Evolutionary conservation across 1,140 invertebrate genomes (phyloP).

Genomic region (Drosophila athabasca): DNA sequence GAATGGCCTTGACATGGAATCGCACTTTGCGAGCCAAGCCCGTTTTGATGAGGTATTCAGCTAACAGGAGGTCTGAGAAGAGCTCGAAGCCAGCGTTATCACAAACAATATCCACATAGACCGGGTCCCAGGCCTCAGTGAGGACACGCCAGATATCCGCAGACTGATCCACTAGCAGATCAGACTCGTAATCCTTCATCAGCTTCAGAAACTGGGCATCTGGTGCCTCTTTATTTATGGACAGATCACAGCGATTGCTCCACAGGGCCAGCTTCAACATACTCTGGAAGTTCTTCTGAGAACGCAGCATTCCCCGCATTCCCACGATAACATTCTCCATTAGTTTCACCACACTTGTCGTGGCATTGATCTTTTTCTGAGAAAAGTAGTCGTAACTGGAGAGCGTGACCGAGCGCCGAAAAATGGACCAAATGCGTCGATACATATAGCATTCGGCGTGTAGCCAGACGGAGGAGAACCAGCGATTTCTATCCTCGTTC

Average conservation of each 20-base stretch:
- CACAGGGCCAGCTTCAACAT: constrained; percentile 88
- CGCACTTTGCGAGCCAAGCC: constrained; percentile 88
- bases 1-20: constrained; percentile 94
- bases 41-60: constrained; percentile 89
- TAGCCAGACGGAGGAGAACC: constrained; percentile 94
- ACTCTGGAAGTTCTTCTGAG: constrained; percentile 84
- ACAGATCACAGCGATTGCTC: constrained; percentile 93
- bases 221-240: constrained; percentile 88
- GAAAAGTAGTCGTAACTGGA: constrained; percentile 91
- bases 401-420: constrained; percentile 88
- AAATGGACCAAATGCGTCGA: constrained; percentile 90
- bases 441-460: constrained; percentile 97
- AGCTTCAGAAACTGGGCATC: neutral
- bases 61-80: constrained; percentile 94
- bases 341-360: constrained; percentile 84
- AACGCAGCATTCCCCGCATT: neutral
- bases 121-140: constrained; percentile 15
- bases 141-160: constrained; percentile 40
- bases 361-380: constrained; percentile 88
- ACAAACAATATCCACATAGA: constrained; percentile 90
- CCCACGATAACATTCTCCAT: constrained; percentile 85
- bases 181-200: constrained; percentile 1
- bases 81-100: constrained; percentile 99
- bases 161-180: constrained; percentile 56
- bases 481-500: constrained; percentile 85